These are phyloP conservation scores for Tiliacea citrago DNA, from an alignment of 2,888 invertebrate species.

Conservation along the genomic window DNA sequence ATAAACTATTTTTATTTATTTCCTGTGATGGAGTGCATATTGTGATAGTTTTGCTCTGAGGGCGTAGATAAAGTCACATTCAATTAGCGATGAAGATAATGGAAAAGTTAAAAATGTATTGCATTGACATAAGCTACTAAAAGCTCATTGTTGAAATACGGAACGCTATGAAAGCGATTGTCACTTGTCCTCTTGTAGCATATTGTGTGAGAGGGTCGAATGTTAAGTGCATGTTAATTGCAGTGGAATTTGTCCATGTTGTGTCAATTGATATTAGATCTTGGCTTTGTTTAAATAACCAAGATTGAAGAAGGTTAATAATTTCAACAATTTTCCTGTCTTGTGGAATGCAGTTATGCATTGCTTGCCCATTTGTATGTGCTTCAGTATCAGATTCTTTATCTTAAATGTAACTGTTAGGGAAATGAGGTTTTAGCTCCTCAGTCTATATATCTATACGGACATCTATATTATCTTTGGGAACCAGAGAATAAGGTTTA, in stretches of 20 bases:
- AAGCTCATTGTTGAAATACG: too few species aligned
- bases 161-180: too few species aligned
- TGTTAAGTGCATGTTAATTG: not conserved
- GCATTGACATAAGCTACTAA: not conserved
- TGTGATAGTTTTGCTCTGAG: not conserved
- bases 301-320: not conserved
- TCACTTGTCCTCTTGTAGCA: too few species aligned
- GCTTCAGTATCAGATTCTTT: too few species aligned
- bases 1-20: conserved; percentile 43
- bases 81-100: not conserved
- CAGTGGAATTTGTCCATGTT: not conserved
- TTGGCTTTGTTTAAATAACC: not conserved
- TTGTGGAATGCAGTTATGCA: too few species aligned
- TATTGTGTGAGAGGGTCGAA: not conserved
- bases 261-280: not conserved
- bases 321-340: not conserved
- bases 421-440: too few species aligned
- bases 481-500: too few species aligned
- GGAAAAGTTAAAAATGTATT: not conserved
- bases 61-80: not conserved
- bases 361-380: too few species aligned
- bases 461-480: too few species aligned
- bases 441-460: too few species aligned
- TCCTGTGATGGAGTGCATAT: conserved; percentile 17
- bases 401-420: too few species aligned